Evolutionary conservation across 1,140 invertebrate species (phyloP), one percentile per base, ranked within the genome.

Genomic region (Zaprionus taronus): DNA sequence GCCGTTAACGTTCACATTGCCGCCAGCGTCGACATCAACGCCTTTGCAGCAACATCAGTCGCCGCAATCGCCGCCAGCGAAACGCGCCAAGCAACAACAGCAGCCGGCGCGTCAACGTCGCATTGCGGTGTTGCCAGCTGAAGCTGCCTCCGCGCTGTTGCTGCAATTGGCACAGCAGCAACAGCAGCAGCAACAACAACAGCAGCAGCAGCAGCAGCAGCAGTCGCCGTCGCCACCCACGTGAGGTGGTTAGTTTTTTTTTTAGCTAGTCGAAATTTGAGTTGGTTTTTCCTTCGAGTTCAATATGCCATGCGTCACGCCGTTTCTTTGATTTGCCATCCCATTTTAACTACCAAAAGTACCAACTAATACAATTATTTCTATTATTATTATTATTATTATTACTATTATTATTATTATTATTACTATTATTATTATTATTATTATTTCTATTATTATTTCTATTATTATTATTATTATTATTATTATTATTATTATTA

Each of bases 81-180:
- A 71, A 64, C 77, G 83, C 73, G 62, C 15, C 28, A 86, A 79
- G 55, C 63, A 68, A 58, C 78, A 76, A 28, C 70, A 72, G 74
- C 78, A 76, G 36, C 78, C 61, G 34, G 64, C 63, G 74, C 78
- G 71, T 24, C 70, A 72, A 2, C 38, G 38, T n/a, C 41, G 41
- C 38, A 67, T 77, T 53, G 47, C 70, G 7, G 61, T 78, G 66
- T 38, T 78, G 61, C 79, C 74, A 28, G 64, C 70, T 44, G 81
- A 78, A 68, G 77, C 72, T 55, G 77, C 79, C 47, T 79, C 83
- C 20, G 71, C 76, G 51, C 44, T 85, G 57, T 69, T 81, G 49
- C 47, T 72, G 57, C 79, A 83, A 34, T 65, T 78, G 51, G 62
- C 65, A 41, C 70, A 83, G 47, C 65, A 77, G 24, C 67, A 73